Evolutionary conservation across 1,140 invertebrate species (phyloP).

Genomic region (Homalodisca vitripennis): DNA sequence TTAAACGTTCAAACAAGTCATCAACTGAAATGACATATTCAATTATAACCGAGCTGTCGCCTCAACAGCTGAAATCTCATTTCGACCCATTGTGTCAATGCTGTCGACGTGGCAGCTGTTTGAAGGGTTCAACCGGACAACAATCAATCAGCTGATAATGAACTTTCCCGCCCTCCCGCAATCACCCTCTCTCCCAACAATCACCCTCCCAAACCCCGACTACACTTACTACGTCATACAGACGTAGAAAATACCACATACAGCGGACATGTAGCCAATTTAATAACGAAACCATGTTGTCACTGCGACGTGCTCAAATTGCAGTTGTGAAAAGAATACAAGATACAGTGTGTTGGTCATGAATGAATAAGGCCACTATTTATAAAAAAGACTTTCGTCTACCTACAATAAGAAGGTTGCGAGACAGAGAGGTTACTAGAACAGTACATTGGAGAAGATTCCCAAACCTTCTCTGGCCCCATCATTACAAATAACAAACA

Average conservation of each 20-base stretch:
- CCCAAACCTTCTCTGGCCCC: too few species aligned
- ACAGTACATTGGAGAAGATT: too few species aligned
- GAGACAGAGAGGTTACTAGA: too few species aligned
- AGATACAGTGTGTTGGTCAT: too few species aligned
- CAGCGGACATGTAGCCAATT: too few species aligned
- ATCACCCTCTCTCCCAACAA: not conserved
- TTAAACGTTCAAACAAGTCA: not conserved
- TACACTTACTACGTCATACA: not conserved
- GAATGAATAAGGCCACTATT: too few species aligned
- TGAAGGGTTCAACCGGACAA: slow-evolving; percentile 15
- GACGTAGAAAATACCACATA: too few species aligned
- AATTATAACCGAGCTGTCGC: not conserved
- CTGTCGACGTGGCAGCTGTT: slow-evolving; percentile 1
- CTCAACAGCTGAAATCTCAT: slow-evolving; percentile 20
- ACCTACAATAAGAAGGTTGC: too few species aligned
- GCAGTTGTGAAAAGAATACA: too few species aligned
- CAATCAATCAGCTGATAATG: slow-evolving; percentile 25
- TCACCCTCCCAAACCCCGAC: not conserved
- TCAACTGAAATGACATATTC: not conserved
- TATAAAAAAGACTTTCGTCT: too few species aligned
- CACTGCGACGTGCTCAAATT: not conserved
- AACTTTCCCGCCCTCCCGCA: not conserved
- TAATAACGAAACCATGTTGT: too few species aligned
- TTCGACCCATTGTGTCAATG: slow-evolving; percentile 13
- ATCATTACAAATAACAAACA: too few species aligned